phyloP scores from a whole-genome alignment of 2,888 invertebrate genomes.

The Enoplolaimus lenunculus region DNA sequence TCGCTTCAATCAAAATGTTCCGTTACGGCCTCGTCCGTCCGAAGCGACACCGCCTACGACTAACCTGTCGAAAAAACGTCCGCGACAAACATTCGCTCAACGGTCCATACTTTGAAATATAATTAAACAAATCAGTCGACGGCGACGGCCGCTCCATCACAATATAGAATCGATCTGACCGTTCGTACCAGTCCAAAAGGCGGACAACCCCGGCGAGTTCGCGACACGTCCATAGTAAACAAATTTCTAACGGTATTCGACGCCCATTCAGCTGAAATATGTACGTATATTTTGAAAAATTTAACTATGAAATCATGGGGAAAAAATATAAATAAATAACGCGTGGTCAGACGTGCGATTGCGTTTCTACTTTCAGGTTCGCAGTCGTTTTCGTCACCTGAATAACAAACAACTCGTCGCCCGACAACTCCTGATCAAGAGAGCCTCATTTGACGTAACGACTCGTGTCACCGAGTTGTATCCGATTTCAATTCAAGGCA shows the following conservation, averaged over 20 bases:
- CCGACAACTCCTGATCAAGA: no score
- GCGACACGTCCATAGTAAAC: slow-evolving; percentile 46
- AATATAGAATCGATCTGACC: slow-evolving; percentile 47
- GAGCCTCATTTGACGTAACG: no score
- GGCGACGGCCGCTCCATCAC: slow-evolving; percentile 51
- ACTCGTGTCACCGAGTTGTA: no score
- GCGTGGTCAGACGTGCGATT: no score
- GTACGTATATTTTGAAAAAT: background rate
- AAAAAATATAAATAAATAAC: background rate
- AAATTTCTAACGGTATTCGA: slow-evolving; percentile 50
- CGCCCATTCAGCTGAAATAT: slow-evolving; percentile 45
- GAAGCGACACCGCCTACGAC: no score
- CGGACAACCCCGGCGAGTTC: slow-evolving; percentile 48
- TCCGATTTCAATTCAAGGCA: no score
- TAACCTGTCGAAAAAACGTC: slow-evolving; percentile 48
- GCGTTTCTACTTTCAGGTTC: no score
- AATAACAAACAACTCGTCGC: no score
- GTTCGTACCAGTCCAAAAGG: slow-evolving; percentile 47
- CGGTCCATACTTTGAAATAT: slow-evolving; percentile 49
- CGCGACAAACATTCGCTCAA: slow-evolving; percentile 41
- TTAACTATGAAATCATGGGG: background rate
- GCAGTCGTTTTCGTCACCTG: no score
- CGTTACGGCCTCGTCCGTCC: no score
- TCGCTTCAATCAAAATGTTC: no score
- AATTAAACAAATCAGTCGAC: slow-evolving; percentile 51